Evolutionary conservation across 2,797 vertebrate species (phyloP).

Genomic region (Buceros bicornis): DNA sequence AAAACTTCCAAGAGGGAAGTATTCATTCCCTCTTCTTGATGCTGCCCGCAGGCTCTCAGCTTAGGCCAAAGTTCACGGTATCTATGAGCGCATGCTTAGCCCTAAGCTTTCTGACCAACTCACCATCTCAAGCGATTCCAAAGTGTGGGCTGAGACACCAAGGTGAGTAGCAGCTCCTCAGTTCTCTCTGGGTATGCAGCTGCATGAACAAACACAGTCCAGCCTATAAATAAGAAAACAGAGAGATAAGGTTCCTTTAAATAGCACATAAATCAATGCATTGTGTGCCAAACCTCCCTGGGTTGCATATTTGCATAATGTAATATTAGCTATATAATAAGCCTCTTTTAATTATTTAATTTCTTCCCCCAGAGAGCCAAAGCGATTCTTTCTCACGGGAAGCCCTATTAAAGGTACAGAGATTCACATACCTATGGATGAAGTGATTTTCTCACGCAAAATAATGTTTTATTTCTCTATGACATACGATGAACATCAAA

Average conservation of each 20-base stretch:
- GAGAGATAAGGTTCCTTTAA: conserved; percentile 20
- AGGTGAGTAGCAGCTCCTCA: background rate
- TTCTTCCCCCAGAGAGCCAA: background rate
- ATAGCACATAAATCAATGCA: background rate
- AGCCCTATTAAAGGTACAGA: background rate
- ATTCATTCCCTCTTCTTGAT: background rate
- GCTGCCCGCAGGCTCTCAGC: background rate
- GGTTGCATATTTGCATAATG: conserved; percentile 41
- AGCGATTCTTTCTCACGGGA: conserved; percentile 15
- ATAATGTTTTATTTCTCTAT: background rate
- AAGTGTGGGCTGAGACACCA: background rate
- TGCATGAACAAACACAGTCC: background rate
- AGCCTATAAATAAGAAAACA: conserved; percentile 5
- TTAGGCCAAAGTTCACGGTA: background rate
- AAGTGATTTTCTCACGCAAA: background rate
- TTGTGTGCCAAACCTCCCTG: background rate
- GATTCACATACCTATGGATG: background rate
- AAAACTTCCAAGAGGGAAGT: background rate
- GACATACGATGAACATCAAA: background rate
- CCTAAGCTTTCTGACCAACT: background rate
- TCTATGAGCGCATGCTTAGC: background rate
- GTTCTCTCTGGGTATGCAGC: background rate
- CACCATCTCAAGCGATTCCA: background rate
- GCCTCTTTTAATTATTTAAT: conserved; percentile 44
- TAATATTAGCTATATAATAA: conserved; percentile 33